Percentiles rank a stretch among this genome's conserved stretches.
Conservation (phyloP, 2,797 vertebrate species). For the Cephalopachus bancanus region DNA sequence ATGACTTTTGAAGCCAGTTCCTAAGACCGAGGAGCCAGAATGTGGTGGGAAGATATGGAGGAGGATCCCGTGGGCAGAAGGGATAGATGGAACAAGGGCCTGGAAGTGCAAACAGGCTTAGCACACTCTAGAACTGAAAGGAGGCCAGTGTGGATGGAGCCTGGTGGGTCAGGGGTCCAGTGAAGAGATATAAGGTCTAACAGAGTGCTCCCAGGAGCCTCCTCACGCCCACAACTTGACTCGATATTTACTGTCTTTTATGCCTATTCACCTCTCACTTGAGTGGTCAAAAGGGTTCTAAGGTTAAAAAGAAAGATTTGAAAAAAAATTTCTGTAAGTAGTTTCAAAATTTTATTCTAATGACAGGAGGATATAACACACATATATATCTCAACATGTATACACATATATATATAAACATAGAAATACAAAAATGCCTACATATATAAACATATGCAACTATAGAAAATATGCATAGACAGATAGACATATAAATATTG, state of each 20-base stretch:
- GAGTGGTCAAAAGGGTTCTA: not conserved
- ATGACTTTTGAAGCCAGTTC: not conserved
- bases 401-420: no score
- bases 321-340: not conserved
- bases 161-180: not conserved
- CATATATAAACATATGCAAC: not conserved
- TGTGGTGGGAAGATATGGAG: not conserved
- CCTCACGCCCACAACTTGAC: not conserved
- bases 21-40: not conserved
- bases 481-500: not conserved
- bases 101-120: not conserved
- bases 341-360: conserved; percentile 15
- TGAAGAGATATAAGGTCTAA: not conserved
- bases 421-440: not conserved
- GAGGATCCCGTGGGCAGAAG: not conserved
- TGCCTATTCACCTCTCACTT: conserved; percentile 43
- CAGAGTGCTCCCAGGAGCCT: not conserved
- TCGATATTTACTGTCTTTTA: not conserved
- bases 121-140: not conserved
- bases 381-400: no score
- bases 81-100: not conserved
- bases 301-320: conserved; percentile 26
- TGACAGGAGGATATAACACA: not conserved
- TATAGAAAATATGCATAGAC: not conserved
- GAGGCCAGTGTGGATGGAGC: not conserved